Evolutionary conservation across 2,797 vertebrate species (phyloP).

Genomic region (Syncerus caffer): DNA sequence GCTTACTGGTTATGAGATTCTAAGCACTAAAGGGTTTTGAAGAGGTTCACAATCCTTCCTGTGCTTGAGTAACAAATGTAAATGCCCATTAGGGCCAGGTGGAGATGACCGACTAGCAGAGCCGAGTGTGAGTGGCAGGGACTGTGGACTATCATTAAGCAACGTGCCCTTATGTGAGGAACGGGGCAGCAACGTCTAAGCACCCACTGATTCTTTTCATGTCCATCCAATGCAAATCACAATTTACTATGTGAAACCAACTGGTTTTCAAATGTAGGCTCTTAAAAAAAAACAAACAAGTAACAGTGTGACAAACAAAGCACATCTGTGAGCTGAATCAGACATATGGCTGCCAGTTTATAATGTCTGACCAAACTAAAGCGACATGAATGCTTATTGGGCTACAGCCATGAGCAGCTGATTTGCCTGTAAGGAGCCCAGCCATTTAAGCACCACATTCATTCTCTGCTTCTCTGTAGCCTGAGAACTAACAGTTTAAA

Average conservation of each 20-base stretch:
- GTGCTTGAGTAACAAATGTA: neutral
- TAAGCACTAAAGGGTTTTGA: neutral
- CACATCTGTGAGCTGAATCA: slow-evolving; percentile 40
- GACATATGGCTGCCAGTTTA: slow-evolving; percentile 18
- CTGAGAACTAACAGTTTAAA: neutral
- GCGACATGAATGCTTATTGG: neutral
- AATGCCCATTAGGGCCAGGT: neutral
- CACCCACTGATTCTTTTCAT: slow-evolving; percentile 53
- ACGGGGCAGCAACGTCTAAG: neutral
- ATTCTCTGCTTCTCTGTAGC: neutral
- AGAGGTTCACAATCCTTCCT: neutral
- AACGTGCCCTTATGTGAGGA: neutral
- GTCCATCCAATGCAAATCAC: slow-evolving; percentile 2
- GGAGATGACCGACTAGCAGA: neutral
- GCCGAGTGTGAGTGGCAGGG: neutral
- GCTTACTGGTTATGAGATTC: neutral
- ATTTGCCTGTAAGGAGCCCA: neutral
- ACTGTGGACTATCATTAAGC: neutral
- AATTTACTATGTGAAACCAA: slow-evolving; percentile 52
- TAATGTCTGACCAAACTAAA: neutral
- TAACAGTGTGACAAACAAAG: slow-evolving; percentile 20
- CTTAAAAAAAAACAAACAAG: slow-evolving; percentile 61
- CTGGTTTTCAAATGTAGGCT: slow-evolving; percentile 25
- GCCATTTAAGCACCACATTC: neutral
- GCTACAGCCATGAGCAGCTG: neutral